Evolutionary conservation across 2,888 invertebrate genomes (phyloP), one percentile per base, ranked within the genome.

Genomic region (Plemyria rubiginata): DNA sequence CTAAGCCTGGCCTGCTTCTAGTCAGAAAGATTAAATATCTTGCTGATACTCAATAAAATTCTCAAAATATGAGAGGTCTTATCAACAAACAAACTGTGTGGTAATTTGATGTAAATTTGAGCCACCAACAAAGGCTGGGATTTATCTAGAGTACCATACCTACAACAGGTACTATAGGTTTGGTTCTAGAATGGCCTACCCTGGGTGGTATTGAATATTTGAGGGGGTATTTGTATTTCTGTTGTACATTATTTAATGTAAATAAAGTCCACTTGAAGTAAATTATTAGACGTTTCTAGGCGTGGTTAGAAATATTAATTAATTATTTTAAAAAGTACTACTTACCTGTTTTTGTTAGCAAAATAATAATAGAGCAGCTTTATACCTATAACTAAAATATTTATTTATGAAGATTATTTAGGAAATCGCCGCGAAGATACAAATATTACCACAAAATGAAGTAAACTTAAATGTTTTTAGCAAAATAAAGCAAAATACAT

Each of bases 181-280:
- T 22, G 54, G 41, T 56, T 60, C 22, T n/a, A 54, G 40, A 62
- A 46, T 43, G 28, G 58, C 8, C 36, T 38, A 60, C 38, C 49
- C 49, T 60, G 60, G 64, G 64, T 64, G 60, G 64, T 64, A 64
- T 49, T 56, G 49, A 49, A 63, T 61, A 54, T 46, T 54, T 60
- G 9, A 41, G 60, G 41, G 38, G 9, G 6, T 12, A 9, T 29
- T 40, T n/a, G 16, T 22, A 22, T 22, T 22, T 9, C 32, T 15
- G 32, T 11, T 32, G 0, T 2, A 36, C 11, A 36, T 50, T 50
- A 49, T 29, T 49, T 32, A 2, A 5, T 49, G 0, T 29, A 49
- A 49, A n/a, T 12, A 49, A n/a, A 49, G 29, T 11, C 15, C 22
- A 8, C 8, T 8, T 36, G 43, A 32, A 32, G 2, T 32, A 4